Conservation (phyloP, 2,797 vertebrate species). For the Geotrypetes seraphini region DNA sequence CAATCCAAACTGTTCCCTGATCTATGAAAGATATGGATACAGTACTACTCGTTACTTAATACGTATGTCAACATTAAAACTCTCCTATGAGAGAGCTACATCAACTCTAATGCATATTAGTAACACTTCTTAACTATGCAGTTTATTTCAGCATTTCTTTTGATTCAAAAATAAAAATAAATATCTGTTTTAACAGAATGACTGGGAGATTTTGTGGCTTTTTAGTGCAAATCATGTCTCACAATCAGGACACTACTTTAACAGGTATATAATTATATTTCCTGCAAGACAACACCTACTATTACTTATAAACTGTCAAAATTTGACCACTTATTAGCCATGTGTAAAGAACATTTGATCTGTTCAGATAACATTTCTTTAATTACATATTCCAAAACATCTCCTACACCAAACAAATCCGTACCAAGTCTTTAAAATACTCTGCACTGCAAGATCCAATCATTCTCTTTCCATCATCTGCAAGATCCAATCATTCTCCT, state of each 20-base stretch:
- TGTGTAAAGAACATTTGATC: constrained; percentile 39
- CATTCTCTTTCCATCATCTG: too few species aligned
- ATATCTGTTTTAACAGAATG: too few species aligned
- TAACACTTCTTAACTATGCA: too few species aligned
- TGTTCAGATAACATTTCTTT: constrained; percentile 46
- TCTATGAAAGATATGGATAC: constrained; percentile 62
- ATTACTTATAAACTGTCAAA: constrained; percentile 1
- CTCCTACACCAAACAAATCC: constrained; percentile 40
- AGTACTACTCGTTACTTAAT: constrained; percentile 55
- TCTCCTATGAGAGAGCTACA: constrained; percentile 57
- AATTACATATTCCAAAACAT: constrained; percentile 48
- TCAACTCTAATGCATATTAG: constrained; percentile 41
- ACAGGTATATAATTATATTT: too few species aligned
- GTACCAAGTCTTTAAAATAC: constrained; percentile 37
- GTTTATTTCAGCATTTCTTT: too few species aligned
- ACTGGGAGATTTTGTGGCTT: too few species aligned
- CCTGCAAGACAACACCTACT: too few species aligned
- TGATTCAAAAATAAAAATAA: not conserved
- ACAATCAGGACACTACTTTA: too few species aligned
- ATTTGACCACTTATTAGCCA: constrained; percentile 8
- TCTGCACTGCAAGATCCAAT: too few species aligned
- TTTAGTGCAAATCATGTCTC: too few species aligned
- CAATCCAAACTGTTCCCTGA: constrained; percentile 66
- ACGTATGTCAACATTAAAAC: constrained; percentile 62
- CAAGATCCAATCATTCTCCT: too few species aligned